Evolutionary conservation across 2,113 vertebrate species (phyloP).

Genomic region (Neogale vison): DNA sequence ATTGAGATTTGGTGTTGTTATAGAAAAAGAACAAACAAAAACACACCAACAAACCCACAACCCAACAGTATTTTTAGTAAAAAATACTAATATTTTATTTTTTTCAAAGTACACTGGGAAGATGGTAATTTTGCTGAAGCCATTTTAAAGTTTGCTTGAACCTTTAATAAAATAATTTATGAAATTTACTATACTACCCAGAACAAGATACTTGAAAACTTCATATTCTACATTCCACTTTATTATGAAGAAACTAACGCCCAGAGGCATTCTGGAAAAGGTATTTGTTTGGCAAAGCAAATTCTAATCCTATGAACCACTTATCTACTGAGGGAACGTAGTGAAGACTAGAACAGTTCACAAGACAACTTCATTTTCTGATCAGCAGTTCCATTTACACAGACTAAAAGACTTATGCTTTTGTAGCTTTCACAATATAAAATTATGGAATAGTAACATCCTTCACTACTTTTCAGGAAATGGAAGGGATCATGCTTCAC

Average conservation of each 20-base stretch:
- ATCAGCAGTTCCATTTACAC: conserved; percentile 20
- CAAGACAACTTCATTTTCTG: conserved; percentile 8
- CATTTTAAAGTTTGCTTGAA: background rate
- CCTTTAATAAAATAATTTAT: background rate
- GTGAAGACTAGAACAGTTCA: conserved; percentile 26
- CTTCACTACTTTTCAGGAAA: conserved; percentile 1
- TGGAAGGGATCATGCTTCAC: conserved; percentile 35
- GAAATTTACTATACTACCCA: background rate
- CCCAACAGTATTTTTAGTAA: background rate
- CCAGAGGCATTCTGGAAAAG: background rate
- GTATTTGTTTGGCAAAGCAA: conserved; percentile 39
- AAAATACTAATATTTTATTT: background rate
- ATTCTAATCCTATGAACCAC: conserved; percentile 14
- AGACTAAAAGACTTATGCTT: background rate
- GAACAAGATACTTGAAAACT: background rate
- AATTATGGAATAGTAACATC: conserved; percentile 4
- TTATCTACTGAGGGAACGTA: conserved; percentile 18
- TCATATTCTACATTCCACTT: background rate
- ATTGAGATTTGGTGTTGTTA: background rate
- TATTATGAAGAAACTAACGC: background rate
- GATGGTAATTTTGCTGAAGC: background rate
- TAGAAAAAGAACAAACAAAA: background rate
- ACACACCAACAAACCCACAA: background rate
- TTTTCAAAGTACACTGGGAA: conserved; percentile 27
- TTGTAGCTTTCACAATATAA: background rate